A percentile compares a stretch with the other conserved stretches of the same genome.
phyloP scores from a whole-genome alignment of 1,140 invertebrate species.

The Orchestia grillus region DNA sequence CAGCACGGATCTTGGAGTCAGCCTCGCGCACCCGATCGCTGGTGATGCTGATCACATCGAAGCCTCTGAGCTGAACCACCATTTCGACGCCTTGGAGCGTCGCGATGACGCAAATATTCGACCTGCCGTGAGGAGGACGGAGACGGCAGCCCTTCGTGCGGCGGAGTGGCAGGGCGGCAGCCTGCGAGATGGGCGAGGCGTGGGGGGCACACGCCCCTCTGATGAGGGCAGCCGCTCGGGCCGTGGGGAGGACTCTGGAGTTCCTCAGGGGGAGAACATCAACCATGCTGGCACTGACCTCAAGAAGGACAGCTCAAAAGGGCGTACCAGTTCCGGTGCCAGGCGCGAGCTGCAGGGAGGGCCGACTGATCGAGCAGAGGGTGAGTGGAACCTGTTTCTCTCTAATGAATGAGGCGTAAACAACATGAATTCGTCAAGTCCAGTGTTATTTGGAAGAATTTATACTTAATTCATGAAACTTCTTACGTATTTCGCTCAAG shows the following conservation, averaged over 20 bases:
- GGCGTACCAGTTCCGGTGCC: slow-evolving; percentile 46
- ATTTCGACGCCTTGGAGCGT: not conserved
- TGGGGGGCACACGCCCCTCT: too few species aligned
- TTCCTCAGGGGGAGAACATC: slow-evolving; percentile 27
- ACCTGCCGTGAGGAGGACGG: not conserved
- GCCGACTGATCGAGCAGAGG: too few species aligned
- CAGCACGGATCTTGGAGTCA: not conserved
- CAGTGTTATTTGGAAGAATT: too few species aligned
- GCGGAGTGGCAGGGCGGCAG: not conserved
- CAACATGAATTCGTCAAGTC: too few species aligned
- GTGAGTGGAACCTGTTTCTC: too few species aligned
- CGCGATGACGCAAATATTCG: not conserved
- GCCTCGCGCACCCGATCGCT: too few species aligned
- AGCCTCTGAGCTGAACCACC: not conserved
- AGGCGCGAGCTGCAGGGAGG: slow-evolving; percentile 3
- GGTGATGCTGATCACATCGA: not conserved
- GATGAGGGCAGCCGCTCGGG: too few species aligned
- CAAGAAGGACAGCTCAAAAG: slow-evolving; percentile 53
- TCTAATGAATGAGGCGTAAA: too few species aligned
- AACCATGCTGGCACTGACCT: slow-evolving; percentile 49
- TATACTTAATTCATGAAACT: too few species aligned
- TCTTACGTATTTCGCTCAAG: too few species aligned
- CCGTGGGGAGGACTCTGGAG: slow-evolving; percentile 59
- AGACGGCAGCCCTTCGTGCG: not conserved
- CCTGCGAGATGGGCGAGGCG: not conserved